A percentile compares a stretch with the other conserved stretches of the same genome.
These are phyloP conservation scores for Rhagonycha fulva DNA, from an alignment of 2,888 invertebrate genomes.

Conservation along the genomic window DNA sequence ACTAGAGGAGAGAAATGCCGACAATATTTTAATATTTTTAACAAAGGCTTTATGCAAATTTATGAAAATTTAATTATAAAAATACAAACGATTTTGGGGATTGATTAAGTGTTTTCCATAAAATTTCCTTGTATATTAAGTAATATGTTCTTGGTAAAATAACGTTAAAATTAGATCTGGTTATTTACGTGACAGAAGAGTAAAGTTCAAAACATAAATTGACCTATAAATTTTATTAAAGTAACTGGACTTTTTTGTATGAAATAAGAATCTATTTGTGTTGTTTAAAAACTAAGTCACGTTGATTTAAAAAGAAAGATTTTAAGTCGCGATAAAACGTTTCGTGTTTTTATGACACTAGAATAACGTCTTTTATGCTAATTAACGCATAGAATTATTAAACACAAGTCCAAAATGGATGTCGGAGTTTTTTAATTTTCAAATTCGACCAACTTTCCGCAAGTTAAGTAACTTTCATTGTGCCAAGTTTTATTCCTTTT, in stretches of 20 bases:
- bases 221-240: slow-evolving; percentile 16
- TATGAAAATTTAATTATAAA: neutral
- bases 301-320: neutral
- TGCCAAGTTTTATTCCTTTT: neutral
- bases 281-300: slow-evolving; percentile 7
- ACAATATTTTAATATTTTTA: neutral
- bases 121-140: neutral
- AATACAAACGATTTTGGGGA: neutral
- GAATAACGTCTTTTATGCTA: neutral
- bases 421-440: neutral
- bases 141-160: neutral
- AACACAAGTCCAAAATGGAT: neutral
- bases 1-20: neutral
- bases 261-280: slow-evolving; percentile 13
- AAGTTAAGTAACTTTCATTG: neutral
- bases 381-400: neutral
- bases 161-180: neutral
- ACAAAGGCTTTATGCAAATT: neutral
- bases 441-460: neutral
- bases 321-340: neutral
- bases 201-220: slow-evolving; percentile 16
- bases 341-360: neutral
- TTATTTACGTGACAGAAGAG: neutral
- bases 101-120: neutral
- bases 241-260: slow-evolving; percentile 17